A percentile compares a stretch with the other conserved stretches of the same genome.
Evolutionary conservation across 2,113 vertebrate genomes (phyloP).

Genomic region (Taxidea taxus): DNA sequence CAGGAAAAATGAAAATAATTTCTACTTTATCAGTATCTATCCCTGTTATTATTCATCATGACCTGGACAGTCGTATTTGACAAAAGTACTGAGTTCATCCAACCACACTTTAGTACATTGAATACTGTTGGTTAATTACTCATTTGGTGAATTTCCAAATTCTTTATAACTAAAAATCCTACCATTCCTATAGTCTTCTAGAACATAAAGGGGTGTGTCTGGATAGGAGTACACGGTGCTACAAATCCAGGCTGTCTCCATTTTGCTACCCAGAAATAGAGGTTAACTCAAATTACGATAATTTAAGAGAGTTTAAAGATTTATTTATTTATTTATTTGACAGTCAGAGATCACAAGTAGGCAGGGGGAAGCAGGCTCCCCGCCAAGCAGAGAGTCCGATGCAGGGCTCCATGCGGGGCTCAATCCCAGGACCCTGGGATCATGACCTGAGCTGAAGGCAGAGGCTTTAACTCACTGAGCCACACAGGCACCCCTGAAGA

Average conservation of each 20-base stretch:
- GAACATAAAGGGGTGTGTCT: neutral
- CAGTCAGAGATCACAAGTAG: too few species aligned
- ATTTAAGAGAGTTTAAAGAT: neutral
- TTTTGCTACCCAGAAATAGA: neutral
- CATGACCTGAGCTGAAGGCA: too few species aligned
- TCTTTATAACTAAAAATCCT: neutral
- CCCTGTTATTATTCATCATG: neutral
- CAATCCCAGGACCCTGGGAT: too few species aligned
- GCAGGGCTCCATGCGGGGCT: too few species aligned
- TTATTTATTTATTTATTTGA: too few species aligned
- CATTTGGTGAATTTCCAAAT: neutral
- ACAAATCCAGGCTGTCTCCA: neutral
- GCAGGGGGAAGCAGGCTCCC: too few species aligned
- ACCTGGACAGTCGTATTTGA: neutral
- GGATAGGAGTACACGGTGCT: neutral
- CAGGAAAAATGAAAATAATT: neutral
- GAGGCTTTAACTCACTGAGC: too few species aligned
- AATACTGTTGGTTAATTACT: neutral
- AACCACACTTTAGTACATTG: neutral
- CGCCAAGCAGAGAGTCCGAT: too few species aligned
- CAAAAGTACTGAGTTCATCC: neutral
- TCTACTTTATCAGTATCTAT: neutral
- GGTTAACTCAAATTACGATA: neutral
- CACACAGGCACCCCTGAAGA: too few species aligned
- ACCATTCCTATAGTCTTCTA: neutral